Evolutionary conservation across 2,113 vertebrate species (phyloP), one percentile per base, ranked within the genome.

Genomic region (Oryzias woworae): DNA sequence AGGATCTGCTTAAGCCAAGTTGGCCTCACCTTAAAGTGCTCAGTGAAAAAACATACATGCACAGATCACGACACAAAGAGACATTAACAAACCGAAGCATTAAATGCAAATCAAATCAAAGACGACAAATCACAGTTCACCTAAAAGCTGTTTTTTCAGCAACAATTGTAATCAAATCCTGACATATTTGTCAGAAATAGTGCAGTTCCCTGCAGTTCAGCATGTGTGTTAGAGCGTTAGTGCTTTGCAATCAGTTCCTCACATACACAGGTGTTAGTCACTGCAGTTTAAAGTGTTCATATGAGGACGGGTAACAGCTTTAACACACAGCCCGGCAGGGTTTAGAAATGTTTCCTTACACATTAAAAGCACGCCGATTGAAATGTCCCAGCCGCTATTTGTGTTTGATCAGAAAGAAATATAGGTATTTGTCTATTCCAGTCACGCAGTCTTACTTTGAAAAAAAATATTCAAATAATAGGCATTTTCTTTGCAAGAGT

Each of bases 131-230:
- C 53, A 26, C 10, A 31, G 59, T 69, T 60, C 59, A 68, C 62
- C 74, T 68, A 58, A 59, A 65, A 10, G 18, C 31, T 31, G 69
- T 71, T 79, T 12, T 20, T 63, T 62, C 71, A 60, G 66, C 70
- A 61, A 36, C 62, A 65, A 49, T 42, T 58, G 70, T 55, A 74
- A 79, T 81, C 75, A 79, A 73, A 61, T 45, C 61, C 16, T 1
- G 16, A 31, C 31, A 55, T 45, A 13, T 43, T 36, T 47, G 46
- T 61, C 36, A 16, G 41, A 63, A 59, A 69, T 7, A 5, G 6
- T 22, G 45, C 51, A 18, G 24, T 3, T 23, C 17, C 67, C 68
- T 51, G 23, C 53, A 66, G 72, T 76, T 22, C 72, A 54, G 53
- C 43, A 48, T 44, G 64, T 50, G 20, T 60, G 73, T 57, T 62